A percentile compares a stretch with the other conserved stretches of the same genome.
These are phyloP conservation scores for Bambusicola thoracicus DNA, from an alignment of 2,113 vertebrate species.

Conservation along the genomic window DNA sequence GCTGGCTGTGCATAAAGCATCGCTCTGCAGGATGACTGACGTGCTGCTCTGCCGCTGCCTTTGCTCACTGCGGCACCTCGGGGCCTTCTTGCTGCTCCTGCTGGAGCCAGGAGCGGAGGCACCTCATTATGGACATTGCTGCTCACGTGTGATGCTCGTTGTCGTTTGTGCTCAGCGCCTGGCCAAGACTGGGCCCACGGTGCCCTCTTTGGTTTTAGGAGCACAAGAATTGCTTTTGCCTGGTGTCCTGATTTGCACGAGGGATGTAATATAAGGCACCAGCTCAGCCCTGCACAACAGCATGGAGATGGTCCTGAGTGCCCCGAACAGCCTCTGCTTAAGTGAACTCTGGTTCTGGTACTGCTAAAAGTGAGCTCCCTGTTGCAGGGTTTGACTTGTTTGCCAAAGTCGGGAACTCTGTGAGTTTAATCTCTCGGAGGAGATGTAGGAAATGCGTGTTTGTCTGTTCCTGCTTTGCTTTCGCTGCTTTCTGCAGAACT, in stretches of 20 bases:
- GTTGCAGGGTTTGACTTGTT: neutral
- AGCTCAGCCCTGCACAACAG: neutral
- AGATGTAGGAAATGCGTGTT: neutral
- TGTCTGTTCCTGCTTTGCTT: neutral
- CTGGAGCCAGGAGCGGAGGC: neutral
- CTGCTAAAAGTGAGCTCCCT: neutral
- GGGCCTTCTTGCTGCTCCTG: neutral
- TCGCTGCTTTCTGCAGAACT: neutral
- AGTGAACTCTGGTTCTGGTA: too few relatives aligned
- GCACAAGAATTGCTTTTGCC: neutral
- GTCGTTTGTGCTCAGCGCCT: neutral
- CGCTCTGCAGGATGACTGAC: neutral
- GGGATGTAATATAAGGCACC: neutral
- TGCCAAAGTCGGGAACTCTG: neutral
- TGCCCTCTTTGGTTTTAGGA: neutral
- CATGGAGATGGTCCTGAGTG: neutral
- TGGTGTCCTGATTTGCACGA: neutral
- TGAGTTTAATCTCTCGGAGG: neutral
- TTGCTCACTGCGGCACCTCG: neutral
- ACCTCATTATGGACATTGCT: neutral
- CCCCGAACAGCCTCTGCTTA: neutral
- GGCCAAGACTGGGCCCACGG: neutral
- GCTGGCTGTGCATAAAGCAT: neutral
- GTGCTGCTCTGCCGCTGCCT: neutral
- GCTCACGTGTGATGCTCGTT: accelerated